A percentile compares a stretch with the other conserved stretches of the same genome.
These are phyloP conservation scores for Liolophura sinensis DNA, from an alignment of 1,140 invertebrate genomes.

Conservation along the genomic window DNA sequence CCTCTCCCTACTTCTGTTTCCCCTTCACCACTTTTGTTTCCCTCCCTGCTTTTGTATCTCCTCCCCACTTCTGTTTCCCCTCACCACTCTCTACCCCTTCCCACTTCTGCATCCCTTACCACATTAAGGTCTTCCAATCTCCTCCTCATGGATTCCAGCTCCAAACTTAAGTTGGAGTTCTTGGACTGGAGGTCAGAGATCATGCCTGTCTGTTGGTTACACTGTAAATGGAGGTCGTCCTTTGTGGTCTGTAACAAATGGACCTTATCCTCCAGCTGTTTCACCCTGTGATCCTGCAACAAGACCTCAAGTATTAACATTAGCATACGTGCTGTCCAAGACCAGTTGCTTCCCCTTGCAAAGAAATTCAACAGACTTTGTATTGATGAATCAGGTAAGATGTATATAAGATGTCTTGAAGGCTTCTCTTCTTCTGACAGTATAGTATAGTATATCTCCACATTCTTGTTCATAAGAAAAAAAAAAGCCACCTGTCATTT, in stretches of 20 bases:
- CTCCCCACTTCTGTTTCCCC: no score
- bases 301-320: neutral
- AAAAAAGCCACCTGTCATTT: no score
- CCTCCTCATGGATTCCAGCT: conserved; percentile 47
- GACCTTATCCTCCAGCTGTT: conserved; percentile 51
- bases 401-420: no score
- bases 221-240: conserved; percentile 49
- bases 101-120: conserved; percentile 20
- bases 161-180: conserved; percentile 45
- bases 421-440: no score
- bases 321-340: neutral
- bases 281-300: conserved; percentile 41
- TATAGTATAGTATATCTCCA: no score
- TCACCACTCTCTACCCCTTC: no score
- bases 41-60: no score
- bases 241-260: conserved; percentile 40
- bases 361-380: neutral
- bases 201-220: conserved; percentile 40
- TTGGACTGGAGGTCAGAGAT: conserved; percentile 47
- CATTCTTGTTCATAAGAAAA: no score
- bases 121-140: conserved; percentile 42
- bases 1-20: no score
- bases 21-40: no score
- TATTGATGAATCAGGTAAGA: no score
- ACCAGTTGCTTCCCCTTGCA: neutral